A percentile compares a stretch with the other conserved stretches of the same genome.
Evolutionary conservation across 2,797 vertebrate genomes (phyloP).

Genomic region (Rhabdomys pumilio): DNA sequence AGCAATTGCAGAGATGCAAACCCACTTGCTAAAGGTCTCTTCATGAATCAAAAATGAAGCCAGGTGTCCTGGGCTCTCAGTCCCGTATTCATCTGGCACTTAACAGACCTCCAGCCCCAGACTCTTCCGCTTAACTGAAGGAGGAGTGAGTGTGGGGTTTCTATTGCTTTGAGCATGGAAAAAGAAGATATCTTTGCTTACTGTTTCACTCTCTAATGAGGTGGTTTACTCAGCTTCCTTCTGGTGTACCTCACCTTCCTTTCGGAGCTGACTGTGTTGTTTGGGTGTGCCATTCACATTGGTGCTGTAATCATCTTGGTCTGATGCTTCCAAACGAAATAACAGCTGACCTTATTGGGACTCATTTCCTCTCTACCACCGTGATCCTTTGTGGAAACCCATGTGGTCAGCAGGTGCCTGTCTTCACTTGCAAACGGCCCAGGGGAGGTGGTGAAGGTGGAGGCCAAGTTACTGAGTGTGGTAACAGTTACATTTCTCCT

Average conservation of each 20-base stretch:
- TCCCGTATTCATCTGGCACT: background rate
- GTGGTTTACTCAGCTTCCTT: background rate
- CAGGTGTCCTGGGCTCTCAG: constrained; percentile 52
- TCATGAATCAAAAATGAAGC: constrained; percentile 40
- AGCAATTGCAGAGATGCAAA: background rate
- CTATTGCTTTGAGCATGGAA: constrained; percentile 65
- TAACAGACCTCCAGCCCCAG: background rate
- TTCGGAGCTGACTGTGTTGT: constrained; percentile 9
- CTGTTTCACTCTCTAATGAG: constrained; percentile 55
- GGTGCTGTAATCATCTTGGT: constrained; percentile 24
- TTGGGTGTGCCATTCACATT: background rate
- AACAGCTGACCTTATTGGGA: constrained; percentile 44
- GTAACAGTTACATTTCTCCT: background rate
- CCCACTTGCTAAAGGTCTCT: constrained; percentile 25
- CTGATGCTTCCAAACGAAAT: constrained; percentile 30
- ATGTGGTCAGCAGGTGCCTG: background rate
- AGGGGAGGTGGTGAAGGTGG: background rate
- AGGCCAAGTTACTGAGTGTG: background rate
- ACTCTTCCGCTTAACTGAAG: background rate
- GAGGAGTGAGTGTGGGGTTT: constrained; percentile 55
- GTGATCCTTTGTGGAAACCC: background rate
- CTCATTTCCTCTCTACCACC: constrained; percentile 14
- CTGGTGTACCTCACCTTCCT: background rate
- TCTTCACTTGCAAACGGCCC: constrained; percentile 62
- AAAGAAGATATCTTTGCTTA: constrained; percentile 47